Base-by-base conservation (phyloP, 2,888 invertebrate genomes). In the Pycnomerus fuliginosus region DNA sequence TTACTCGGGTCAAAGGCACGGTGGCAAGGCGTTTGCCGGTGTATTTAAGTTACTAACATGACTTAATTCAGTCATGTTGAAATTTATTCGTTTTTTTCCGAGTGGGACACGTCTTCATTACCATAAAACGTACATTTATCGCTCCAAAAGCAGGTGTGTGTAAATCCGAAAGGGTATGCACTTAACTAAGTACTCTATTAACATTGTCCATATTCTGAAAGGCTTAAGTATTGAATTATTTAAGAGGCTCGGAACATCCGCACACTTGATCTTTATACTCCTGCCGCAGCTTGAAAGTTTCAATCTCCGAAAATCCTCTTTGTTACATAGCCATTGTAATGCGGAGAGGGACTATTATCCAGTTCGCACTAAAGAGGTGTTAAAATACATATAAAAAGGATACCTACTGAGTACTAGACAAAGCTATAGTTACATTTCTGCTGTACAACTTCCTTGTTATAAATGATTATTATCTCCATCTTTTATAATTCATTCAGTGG, bases 151-250 rank as follows among this genome's bases (percentile, higher is more conserved):
- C 46, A 46, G 46, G 46, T 46, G 46, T 29, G 32, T 38, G 29
- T 32, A 33, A 38, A 44, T 36, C 35, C 27, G 20, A 29, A 42
- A 35, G 37, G 40, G 42, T 45, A 40, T 42, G 44, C 49, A 51
- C 55, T 52, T 57, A 54, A 47, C 30, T 39, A 45, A 50, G 51
- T 53, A 51, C 44, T 50, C 44, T 51, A 57, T 58, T 61, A 58
- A 57, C 58, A 59, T 46, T 48, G 54, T 50, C 52, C 50, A 41
- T 53, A 55, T 55, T 55, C 51, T 43, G 50, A 57, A 58, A 53
- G 56, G 60, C 52, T 61, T 58, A 55, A 42, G 46, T 52, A 45
- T 31, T 57, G 55, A 57, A 62, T 62, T 57, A 61, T 60, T 62
- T 56, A 61, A 53, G 44, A 55, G 51, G 52, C 46, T 49, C 50